These are phyloP conservation scores for Agonum fuliginosum DNA, from an alignment of 2,888 invertebrate species.

Conservation along the genomic window DNA sequence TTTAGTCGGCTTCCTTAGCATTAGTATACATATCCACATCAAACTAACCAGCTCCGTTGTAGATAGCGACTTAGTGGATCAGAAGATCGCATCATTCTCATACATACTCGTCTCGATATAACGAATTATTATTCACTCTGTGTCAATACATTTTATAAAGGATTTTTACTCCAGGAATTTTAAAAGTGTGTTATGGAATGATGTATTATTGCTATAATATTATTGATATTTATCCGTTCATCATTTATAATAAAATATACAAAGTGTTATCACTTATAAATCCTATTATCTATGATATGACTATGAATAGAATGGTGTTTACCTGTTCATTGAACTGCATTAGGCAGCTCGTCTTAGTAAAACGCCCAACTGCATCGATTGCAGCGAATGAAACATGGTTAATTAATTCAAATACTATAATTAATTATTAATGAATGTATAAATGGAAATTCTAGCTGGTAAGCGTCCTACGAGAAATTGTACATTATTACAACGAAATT, in stretches of 20 bases:
- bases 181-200: conserved; percentile 56
- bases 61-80: conserved; percentile 47
- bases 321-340: conserved; percentile 30
- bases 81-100: conserved; percentile 31
- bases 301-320: conserved; percentile 35
- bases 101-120: conserved; percentile 35
- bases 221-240: conserved; percentile 55
- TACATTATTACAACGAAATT: conserved; percentile 70
- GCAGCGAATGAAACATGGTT: conserved; percentile 32
- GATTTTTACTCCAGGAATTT: conserved; percentile 52
- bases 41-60: conserved; percentile 52
- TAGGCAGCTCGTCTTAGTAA: conserved; percentile 47
- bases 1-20: conserved; percentile 55
- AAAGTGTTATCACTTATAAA: conserved; percentile 43
- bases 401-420: conserved; percentile 47
- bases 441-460: conserved; percentile 55
- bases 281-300: conserved; percentile 32
- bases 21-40: conserved; percentile 57
- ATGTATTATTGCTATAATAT: conserved; percentile 57
- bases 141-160: conserved; percentile 51
- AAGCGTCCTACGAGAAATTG: conserved; percentile 63
- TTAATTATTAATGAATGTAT: conserved; percentile 50
- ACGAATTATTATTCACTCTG: conserved; percentile 18
- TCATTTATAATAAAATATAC: conserved; percentile 55
- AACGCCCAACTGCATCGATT: conserved; percentile 17